These are phyloP conservation scores for Platycercus adscitus DNA, from an alignment of 2,113 vertebrate species.

Conservation along the genomic window DNA sequence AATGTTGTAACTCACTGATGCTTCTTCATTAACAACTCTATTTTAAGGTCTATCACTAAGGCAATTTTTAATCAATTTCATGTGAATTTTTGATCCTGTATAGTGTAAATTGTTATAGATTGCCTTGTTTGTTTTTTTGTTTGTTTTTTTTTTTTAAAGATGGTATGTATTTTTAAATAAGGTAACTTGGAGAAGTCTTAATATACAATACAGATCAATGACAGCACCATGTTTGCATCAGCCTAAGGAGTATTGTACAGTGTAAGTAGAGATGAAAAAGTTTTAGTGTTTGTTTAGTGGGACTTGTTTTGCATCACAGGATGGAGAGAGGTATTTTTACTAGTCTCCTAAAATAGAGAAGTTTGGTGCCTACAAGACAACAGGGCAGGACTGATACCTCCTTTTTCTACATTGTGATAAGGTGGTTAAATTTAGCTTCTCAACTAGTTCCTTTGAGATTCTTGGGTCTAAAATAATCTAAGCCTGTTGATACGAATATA, in stretches of 20 bases:
- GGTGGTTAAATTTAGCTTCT: background rate
- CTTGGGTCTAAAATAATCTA: constrained; percentile 20
- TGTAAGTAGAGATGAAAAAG: background rate
- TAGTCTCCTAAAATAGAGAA: background rate
- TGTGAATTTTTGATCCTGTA: background rate
- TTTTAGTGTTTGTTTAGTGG: background rate
- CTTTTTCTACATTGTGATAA: background rate
- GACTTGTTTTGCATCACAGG: background rate
- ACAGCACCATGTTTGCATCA: background rate
- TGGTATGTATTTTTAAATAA: background rate
- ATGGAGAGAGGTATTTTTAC: background rate
- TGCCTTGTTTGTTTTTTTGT: background rate
- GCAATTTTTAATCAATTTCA: background rate
- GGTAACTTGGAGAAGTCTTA: background rate
- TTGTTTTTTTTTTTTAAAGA: background rate
- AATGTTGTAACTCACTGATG: background rate
- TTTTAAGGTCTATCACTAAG: background rate
- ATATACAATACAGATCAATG: background rate
- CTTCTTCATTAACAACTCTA: background rate
- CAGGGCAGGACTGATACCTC: background rate
- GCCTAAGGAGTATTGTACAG: background rate
- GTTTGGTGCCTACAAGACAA: background rate
- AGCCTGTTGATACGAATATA: background rate
- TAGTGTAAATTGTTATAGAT: background rate
- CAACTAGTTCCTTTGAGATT: background rate